A percentile compares a stretch with the other conserved stretches of the same genome.
These are phyloP conservation scores for Boloria selene DNA, from an alignment of 2,888 invertebrate genomes.

Conservation along the genomic window DNA sequence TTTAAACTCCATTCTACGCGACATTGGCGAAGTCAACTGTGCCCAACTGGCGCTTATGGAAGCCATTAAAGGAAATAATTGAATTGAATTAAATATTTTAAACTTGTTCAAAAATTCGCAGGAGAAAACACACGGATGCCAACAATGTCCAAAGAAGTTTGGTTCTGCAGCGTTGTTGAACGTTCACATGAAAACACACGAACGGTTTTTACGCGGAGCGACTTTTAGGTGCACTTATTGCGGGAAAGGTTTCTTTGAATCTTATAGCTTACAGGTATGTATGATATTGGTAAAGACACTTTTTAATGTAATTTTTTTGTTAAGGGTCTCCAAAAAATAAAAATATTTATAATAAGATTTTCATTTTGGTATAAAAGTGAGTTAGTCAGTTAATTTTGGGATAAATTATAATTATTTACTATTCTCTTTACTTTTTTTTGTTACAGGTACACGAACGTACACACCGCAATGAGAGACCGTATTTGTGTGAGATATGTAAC, in stretches of 20 bases:
- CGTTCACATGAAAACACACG: slow-evolving; percentile 71
- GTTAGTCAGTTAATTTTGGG: no score
- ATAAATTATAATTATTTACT: not conserved
- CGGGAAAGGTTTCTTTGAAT: slow-evolving; percentile 70
- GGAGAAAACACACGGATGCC: slow-evolving; percentile 70
- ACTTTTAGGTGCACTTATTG: slow-evolving; percentile 70
- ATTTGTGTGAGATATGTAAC: slow-evolving; percentile 66
- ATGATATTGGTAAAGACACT: slow-evolving; percentile 3
- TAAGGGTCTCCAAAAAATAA: no score
- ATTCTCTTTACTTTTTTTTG: not conserved
- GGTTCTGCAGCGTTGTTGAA: slow-evolving; percentile 64
- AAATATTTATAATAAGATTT: no score
- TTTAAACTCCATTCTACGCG: no score
- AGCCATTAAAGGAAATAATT: no score
- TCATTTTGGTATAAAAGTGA: no score
- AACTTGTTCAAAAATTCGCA: slow-evolving; percentile 38
- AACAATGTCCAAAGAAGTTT: slow-evolving; percentile 69
- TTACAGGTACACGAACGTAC: slow-evolving; percentile 70
- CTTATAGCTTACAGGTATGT: slow-evolving; percentile 63
- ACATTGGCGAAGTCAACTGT: no score
- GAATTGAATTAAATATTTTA: no score
- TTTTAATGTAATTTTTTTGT: not conserved
- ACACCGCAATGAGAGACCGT: slow-evolving; percentile 72
- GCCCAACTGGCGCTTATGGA: no score
- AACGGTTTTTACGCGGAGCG: slow-evolving; percentile 56